Evolutionary conservation across 2,113 vertebrate genomes (phyloP).

Genomic region (Sphyrna mokarran): DNA sequence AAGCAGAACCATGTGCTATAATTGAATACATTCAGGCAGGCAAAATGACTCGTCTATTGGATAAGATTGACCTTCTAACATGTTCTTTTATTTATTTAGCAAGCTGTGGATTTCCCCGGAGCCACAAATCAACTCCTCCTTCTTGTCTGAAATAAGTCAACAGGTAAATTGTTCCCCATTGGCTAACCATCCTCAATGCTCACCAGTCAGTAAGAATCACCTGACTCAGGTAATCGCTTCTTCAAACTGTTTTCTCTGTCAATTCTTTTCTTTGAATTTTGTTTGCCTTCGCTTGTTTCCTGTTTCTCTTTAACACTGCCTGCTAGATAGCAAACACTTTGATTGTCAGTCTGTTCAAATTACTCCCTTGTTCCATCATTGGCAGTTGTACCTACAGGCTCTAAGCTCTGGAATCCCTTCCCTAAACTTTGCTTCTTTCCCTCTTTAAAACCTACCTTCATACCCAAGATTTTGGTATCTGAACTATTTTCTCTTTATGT

Average conservation of each 20-base stretch:
- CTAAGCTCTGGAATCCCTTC: not conserved
- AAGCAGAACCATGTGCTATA: not conserved
- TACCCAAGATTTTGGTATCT: not conserved
- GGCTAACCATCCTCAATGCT: not conserved
- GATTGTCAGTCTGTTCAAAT: not conserved
- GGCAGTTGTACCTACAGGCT: too few relatives aligned
- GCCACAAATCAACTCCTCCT: conserved; percentile 16
- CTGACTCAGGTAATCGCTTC: conserved; percentile 10
- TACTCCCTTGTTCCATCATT: not conserved
- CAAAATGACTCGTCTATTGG: not conserved
- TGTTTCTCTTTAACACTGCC: not conserved
- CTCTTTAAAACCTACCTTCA: not conserved
- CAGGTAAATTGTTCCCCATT: conserved; percentile 3
- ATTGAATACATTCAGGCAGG: not conserved
- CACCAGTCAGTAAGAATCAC: not conserved
- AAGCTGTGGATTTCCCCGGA: conserved; percentile 26
- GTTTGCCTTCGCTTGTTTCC: not conserved
- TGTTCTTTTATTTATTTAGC: conserved; percentile 20
- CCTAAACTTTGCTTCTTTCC: not conserved
- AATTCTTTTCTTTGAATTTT: not conserved
- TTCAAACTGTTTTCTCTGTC: not conserved
- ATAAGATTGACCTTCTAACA: not conserved
- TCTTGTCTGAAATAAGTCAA: not conserved
- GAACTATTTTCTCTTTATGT: not conserved
- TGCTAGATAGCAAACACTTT: not conserved